Evolutionary conservation across 1,140 invertebrate species (phyloP), one percentile per base, ranked within the genome.

Genomic region (Hesperophylax magnus): DNA sequence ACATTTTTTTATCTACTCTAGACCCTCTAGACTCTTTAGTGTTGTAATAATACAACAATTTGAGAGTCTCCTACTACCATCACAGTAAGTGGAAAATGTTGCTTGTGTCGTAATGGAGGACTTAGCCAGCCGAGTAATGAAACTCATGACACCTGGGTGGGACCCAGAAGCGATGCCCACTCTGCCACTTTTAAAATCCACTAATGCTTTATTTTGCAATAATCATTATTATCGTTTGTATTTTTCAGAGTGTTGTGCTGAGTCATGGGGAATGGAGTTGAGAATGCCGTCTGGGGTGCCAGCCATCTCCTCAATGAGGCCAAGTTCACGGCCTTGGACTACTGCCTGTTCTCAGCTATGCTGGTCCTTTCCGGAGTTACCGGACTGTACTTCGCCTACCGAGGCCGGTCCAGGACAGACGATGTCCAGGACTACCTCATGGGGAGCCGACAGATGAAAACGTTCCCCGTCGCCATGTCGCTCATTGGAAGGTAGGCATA

Each of bases 401-500:
- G 89, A 24, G 87, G 88, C 15, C 84, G 86, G 67, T 86, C 81
- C 18, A 90, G 89, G 85, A 87, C 87, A 58, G 90, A 91, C 71
- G 92, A 92, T 84, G 91, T 93, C 80, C 90, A 91, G 79, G 95
- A 95, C 85, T 96, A 96, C 87, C 88, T 96, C 78, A 91, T 95
- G 53, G 95, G 94, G 27, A 93, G 93, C 77, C 92, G 91, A 82
- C 91, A 93, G 76, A 92, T 96, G 89, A 92, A 92, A 75, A 92
- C 94, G 11, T 94, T 96, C 85, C 95, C 95, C 0, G 94, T 96
- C 24, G 93, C 95, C n/a, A 93, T 96, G 90, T 96, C 95, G 1
- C 89, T 97, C 31, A 92, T 96, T 84, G 94, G 94, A 56, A 96
- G 94, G 95, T 96, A 88, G 88, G 80, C 82, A 80, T 80, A n/a